These are phyloP conservation scores for Sebastes baramenuke DNA, from an alignment of 2,797 vertebrate genomes.

Conservation along the genomic window DNA sequence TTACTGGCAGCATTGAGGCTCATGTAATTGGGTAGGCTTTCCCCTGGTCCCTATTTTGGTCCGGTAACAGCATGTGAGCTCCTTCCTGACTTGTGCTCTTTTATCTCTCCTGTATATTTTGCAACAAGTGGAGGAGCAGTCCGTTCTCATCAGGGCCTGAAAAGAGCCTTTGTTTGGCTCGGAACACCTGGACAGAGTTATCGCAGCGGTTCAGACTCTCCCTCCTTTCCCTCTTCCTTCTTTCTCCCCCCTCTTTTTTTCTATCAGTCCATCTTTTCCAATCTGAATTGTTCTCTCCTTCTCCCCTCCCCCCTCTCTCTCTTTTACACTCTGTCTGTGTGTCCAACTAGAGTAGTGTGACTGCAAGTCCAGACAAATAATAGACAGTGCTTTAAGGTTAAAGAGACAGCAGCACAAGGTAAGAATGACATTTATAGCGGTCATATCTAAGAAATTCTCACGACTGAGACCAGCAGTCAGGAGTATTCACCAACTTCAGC, in stretches of 20 bases:
- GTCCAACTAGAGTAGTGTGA: neutral
- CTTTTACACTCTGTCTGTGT: neutral
- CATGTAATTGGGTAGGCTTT: neutral
- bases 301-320: neutral
- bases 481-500: neutral
- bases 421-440: neutral
- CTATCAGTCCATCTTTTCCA: constrained; percentile 29
- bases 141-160: constrained; percentile 86
- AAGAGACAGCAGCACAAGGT: neutral
- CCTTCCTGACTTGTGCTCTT: constrained; percentile 65
- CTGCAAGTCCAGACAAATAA: neutral
- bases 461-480: neutral
- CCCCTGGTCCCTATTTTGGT: constrained; percentile 34
- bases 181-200: constrained; percentile 92
- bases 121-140: constrained; percentile 84
- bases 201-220: constrained; percentile 65
- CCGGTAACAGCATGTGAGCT: constrained; percentile 88
- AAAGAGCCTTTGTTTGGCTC: constrained; percentile 91
- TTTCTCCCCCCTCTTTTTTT: constrained; percentile 6
- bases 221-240: constrained; percentile 21
- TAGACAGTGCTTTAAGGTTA: neutral
- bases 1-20: constrained; percentile 21
- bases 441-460: neutral
- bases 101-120: constrained; percentile 71
- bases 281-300: constrained; percentile 11